Base-by-base conservation (phyloP, 2,888 invertebrate genomes). In the Volucella zonaria region DNA sequence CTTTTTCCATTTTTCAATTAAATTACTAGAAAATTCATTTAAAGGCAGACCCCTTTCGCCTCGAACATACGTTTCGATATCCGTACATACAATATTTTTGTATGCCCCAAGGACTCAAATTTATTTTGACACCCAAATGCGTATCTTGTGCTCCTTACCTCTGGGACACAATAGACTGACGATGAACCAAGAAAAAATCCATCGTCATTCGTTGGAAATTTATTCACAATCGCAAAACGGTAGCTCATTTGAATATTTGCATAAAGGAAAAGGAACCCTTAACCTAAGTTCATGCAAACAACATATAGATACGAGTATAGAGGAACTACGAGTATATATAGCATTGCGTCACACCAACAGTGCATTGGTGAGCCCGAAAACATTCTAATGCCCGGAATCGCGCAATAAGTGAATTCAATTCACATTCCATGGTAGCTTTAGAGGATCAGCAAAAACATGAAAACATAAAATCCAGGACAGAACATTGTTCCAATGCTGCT, bases 181-280 rank as follows among this genome's bases (percentile, higher is more conserved):
- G 45, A 62, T 45, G 43, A 56, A 18, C 43, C 54, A 64, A 45
- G 10, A 47, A 11, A 10, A 11, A 45, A 14, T n/a, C 38, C 56
- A 47, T 42, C 40, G 56, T 56, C 47, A 42, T 59, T 83, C 59
- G 62, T 45, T 68, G 31, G 45, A n/a, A 74, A 74, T 81, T 54
- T 82, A 82, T 82, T 71, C 81, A 56, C 81, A 82, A 77, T 77
- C 76, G 45, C 45, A 74, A 49, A 74, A 49, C 61, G 67, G 75
- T 42, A 80, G 71, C 83, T 76, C 80, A 83, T 83, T 83, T 83
- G 80, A 83, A 83, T 83, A 80, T 80, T 70, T 71, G 61, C 79
- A 64, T 67, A 74, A 68, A 70, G 76, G 47, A 58, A 43, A 9
- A 12, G 12, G 11, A 43, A 12, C 3, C 43, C 10, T 43, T 14